Conservation (phyloP, 2,797 vertebrate genomes). For the Ctenopoma kingsleyae region DNA sequence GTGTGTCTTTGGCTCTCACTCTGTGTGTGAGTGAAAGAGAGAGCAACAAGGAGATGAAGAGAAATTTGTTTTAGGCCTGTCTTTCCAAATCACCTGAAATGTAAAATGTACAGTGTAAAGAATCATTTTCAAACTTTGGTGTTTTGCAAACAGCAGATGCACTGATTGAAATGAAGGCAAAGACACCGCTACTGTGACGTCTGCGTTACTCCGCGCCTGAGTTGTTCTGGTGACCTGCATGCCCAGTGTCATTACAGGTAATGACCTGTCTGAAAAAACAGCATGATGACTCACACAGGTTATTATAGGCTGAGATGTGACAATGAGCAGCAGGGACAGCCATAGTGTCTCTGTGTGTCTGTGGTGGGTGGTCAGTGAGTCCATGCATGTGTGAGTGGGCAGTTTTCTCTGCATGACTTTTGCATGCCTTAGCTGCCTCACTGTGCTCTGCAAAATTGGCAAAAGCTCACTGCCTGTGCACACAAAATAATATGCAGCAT, state of each 20-base stretch:
- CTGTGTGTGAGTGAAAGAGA: conserved; percentile 7
- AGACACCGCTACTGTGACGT: conserved; percentile 30
- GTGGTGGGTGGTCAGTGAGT: conserved; percentile 3
- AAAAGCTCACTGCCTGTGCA: not conserved
- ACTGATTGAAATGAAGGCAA: conserved; percentile 14
- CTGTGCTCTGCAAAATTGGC: not conserved
- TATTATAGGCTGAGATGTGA: conserved; percentile 52
- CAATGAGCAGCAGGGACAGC: conserved; percentile 29
- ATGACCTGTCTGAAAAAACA: conserved; percentile 46
- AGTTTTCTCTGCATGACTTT: conserved; percentile 16
- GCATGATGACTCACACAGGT: conserved; percentile 49
- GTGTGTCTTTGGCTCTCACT: conserved; percentile 10
- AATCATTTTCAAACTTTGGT: conserved; percentile 13
- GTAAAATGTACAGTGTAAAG: conserved; percentile 12
- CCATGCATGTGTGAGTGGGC: conserved; percentile 4
- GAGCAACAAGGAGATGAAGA: not conserved
- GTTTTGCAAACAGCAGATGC: conserved; percentile 25
- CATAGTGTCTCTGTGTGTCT: conserved; percentile 2
- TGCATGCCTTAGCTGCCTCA: conserved; percentile 7
- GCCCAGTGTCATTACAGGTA: conserved; percentile 48
- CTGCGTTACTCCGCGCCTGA: conserved; percentile 11
- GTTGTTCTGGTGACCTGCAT: conserved; percentile 27
- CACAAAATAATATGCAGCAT: conserved; percentile 10
- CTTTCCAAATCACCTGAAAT: conserved; percentile 19
- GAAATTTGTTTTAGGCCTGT: not conserved